Base-by-base conservation (phyloP, 35 echinoderm and acorn worm species). In the Apostichopus parvimensis region DNA sequence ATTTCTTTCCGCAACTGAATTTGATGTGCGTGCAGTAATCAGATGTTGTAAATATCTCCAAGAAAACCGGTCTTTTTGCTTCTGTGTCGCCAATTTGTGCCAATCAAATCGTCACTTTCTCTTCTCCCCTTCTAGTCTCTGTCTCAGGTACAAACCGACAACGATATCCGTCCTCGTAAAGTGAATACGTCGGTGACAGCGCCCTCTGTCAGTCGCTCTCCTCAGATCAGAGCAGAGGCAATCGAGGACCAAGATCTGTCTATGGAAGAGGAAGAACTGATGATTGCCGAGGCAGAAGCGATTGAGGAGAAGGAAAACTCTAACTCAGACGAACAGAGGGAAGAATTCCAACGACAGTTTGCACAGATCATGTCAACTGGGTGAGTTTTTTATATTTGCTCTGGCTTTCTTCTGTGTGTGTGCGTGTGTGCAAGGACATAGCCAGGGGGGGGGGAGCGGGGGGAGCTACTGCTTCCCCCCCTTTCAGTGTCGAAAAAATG, bases 301-400 rank as follows among this genome's bases (percentile, higher is more conserved):
- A 71, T 78, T 5, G 92, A 90, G 53, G 60, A 90, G 22, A 56
- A 87, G 58, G 54, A 88, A 45, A 90, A 97, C 14, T 90, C 87
- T n/a, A 86, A 82, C n/a, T 93, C 96, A 11, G 52, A 95, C 56
- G 94, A 98, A 62, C 90, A 94, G 87, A 91, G 89, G 77, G 92
- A 96, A 87, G 93, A 95, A 57, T 92, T 98, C 20, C 94, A 98
- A 70, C 95, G 93, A 26, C 96, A 98, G 22, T 92, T 98, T 26
- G 94, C 95, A 66, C 90, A 95, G 56, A 79, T 98, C 55, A 98
- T 95, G 96, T 72, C 94, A 24, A 94, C 96, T 12, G 90, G 94
- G 96, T 98, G 83, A 94, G 96, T 95, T 4, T 56, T n/a, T 0
- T 12, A 11, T 0, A 8, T 61, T 61, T 61, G 58, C 12, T 8